Conservation (phyloP, 2,797 vertebrate species). For the Hypotaenidia okinawae region DNA sequence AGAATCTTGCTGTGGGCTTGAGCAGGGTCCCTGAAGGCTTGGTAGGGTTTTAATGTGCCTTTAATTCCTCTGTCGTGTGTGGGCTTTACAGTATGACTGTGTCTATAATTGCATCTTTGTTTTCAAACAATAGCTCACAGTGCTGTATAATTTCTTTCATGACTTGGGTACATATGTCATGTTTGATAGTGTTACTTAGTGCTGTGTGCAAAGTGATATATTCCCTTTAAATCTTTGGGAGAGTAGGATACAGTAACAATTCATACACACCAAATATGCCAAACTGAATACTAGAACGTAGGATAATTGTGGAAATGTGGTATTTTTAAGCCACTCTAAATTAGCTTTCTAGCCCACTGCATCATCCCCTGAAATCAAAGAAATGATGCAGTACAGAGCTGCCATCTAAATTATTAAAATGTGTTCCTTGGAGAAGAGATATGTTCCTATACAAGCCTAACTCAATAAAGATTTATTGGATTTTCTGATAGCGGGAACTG, state of each 20-base stretch:
- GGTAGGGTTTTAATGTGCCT: not conserved
- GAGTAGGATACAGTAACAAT: not conserved
- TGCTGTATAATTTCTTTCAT: not conserved
- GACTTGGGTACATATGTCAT: not conserved
- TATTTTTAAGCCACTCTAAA: constrained; percentile 9
- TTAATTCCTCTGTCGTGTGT: not conserved
- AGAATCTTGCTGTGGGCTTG: not conserved
- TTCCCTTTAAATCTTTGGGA: not conserved
- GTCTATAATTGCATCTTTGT: not conserved
- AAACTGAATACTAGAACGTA: not conserved
- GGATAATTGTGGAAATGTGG: not conserved
- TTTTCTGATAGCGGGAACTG: constrained; percentile 36
- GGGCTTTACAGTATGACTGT: not conserved
- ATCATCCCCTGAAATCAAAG: constrained; percentile 40
- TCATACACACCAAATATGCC: not conserved
- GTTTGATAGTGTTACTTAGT: not conserved
- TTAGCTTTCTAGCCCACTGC: not conserved
- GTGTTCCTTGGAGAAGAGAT: constrained; percentile 34
- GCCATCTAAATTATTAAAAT: constrained; percentile 53
- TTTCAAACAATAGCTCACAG: constrained; percentile 5
- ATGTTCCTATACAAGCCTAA: not conserved
- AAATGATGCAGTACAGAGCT: constrained; percentile 18
- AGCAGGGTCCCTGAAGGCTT: not conserved
- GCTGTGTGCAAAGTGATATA: not conserved
- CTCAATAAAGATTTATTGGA: constrained; percentile 25